These are phyloP conservation scores for Pimephales promelas DNA, from an alignment of 2,113 vertebrate genomes.

Conservation along the genomic window DNA sequence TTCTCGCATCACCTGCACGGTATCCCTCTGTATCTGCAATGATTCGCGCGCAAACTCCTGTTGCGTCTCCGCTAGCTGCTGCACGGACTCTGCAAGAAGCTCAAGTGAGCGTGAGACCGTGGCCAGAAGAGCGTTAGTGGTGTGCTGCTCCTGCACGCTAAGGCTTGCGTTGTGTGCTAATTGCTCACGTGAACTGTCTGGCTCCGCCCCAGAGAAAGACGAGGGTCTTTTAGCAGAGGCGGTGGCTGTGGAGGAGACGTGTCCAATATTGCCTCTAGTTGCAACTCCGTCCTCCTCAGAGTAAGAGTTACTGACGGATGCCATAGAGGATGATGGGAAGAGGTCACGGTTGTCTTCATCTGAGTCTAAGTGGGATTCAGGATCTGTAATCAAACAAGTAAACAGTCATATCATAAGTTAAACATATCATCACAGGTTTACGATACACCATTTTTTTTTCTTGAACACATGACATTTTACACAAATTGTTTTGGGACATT, in stretches of 20 bases:
- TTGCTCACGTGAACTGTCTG: conserved; percentile 42
- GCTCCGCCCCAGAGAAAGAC: background rate
- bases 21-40: conserved; percentile 77
- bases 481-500: background rate
- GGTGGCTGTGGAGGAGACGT: conserved; percentile 34
- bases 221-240: background rate
- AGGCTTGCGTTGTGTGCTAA: conserved; percentile 65
- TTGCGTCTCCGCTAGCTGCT: conserved; percentile 79
- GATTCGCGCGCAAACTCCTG: conserved; percentile 79
- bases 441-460: background rate
- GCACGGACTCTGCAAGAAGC: conserved; percentile 78
- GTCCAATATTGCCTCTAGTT: conserved; percentile 61
- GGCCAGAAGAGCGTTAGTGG: conserved; percentile 74
- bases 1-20: conserved; percentile 76
- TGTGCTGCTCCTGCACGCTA: conserved; percentile 78
- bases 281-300: conserved; percentile 38
- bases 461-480: background rate
- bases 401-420: background rate
- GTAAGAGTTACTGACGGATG: conserved; percentile 43
- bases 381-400: conserved; percentile 58
- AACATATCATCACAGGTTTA: background rate
- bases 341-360: conserved; percentile 71
- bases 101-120: conserved; percentile 77
- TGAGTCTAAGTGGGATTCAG: conserved; percentile 66
- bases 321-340: conserved; percentile 48